A percentile compares a stretch with the other conserved stretches of the same genome.
These are phyloP conservation scores for Folsomia manolachei DNA, from an alignment of 2,888 invertebrate genomes.

Conservation along the genomic window DNA sequence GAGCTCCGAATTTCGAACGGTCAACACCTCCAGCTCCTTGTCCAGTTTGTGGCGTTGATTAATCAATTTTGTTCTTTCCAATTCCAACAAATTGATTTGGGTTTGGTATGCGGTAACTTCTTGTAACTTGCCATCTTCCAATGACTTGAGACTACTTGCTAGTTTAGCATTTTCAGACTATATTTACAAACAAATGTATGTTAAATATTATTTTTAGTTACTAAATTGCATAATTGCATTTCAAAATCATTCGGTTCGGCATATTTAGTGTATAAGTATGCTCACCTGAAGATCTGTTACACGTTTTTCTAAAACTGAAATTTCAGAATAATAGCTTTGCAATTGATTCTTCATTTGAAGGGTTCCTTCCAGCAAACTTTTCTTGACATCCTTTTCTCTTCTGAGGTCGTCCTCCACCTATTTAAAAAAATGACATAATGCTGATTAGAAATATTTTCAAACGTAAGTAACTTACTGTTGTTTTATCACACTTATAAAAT, in stretches of 20 bases:
- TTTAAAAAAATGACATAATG: not conserved
- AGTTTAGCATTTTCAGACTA: not conserved
- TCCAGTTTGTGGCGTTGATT: slow-evolving; percentile 5
- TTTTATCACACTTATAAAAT: not conserved
- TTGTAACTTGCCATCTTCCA: not conserved
- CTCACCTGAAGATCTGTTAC: slow-evolving; percentile 26
- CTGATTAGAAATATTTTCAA: not conserved
- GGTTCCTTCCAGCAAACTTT: slow-evolving; percentile 34
- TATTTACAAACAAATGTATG: no score
- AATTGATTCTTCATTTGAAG: slow-evolving; percentile 40
- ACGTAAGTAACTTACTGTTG: not conserved
- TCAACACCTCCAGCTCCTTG: not conserved
- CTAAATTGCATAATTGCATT: no score
- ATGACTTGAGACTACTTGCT: not conserved
- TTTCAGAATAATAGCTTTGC: slow-evolving; percentile 24
- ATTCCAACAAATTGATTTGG: slow-evolving; percentile 11
- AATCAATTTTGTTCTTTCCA: slow-evolving; percentile 4
- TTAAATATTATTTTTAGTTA: no score
- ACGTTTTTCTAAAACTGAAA: slow-evolving; percentile 16
- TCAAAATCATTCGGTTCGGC: no score
- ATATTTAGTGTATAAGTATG: no score
- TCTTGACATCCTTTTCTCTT: slow-evolving; percentile 37
- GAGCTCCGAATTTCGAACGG: not conserved
- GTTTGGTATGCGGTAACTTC: not conserved
- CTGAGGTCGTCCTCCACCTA: slow-evolving; percentile 37